phyloP scores from a whole-genome alignment of 2,888 invertebrate species.

The Calameuta pallipes region DNA sequence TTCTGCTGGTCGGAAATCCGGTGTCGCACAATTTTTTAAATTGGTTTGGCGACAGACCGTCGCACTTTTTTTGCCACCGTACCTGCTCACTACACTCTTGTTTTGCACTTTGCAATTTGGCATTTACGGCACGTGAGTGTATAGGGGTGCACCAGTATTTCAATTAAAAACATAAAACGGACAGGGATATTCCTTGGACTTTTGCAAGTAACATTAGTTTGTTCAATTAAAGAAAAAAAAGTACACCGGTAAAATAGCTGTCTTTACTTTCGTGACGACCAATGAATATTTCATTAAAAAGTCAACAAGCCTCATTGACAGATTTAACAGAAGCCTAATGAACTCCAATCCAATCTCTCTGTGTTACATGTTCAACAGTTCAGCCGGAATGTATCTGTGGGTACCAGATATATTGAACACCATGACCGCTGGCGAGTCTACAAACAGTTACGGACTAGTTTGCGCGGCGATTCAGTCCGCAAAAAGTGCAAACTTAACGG shows the following conservation, averaged over 20 bases:
- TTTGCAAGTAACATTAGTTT: too few relatives aligned
- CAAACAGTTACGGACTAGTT: background rate
- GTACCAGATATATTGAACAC: conserved; percentile 13
- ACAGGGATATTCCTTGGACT: too few relatives aligned
- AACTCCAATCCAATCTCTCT: background rate
- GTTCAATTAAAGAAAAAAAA: too few relatives aligned
- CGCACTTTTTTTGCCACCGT: conserved; percentile 26
- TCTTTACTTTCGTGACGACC: too few relatives aligned
- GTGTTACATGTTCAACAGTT: conserved; percentile 9
- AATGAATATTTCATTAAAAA: background rate
- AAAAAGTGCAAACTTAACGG: background rate
- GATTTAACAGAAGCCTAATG: background rate
- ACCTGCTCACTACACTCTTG: conserved; percentile 23
- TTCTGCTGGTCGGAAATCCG: too few relatives aligned
- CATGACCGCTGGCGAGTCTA: background rate
- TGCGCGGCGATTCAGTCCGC: background rate
- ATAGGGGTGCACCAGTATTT: too few relatives aligned
- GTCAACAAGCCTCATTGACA: background rate
- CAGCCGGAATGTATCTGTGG: conserved; percentile 16
- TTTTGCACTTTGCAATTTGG: conserved; percentile 31
- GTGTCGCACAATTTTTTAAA: background rate
- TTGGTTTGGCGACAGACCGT: conserved; percentile 30
- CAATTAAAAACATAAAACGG: too few relatives aligned
- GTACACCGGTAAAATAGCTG: too few relatives aligned
- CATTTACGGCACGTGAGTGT: conserved; percentile 25